A percentile compares a stretch with the other conserved stretches of the same genome.
Conservation (phyloP, 2,888 invertebrate genomes). For the Gnatocerus cornutus region DNA sequence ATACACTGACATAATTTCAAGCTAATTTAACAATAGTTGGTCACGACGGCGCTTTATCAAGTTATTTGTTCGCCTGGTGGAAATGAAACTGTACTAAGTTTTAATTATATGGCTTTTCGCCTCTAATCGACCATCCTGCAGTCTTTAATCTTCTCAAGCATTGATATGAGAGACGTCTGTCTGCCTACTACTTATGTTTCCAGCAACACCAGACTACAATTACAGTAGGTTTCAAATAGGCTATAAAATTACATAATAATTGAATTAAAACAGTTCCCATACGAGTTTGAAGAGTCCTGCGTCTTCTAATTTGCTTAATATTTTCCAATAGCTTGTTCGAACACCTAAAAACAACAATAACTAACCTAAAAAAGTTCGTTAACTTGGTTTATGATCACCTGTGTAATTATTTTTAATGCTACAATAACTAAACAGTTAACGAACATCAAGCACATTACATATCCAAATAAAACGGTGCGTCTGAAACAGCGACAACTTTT, state of each 20-base stretch:
- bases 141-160: slow-evolving; percentile 22
- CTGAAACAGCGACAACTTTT: no score
- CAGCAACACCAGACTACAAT: slow-evolving; percentile 4
- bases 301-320: no score
- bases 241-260: slow-evolving; percentile 1
- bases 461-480: no score
- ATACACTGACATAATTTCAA: slow-evolving; percentile 34
- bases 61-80: slow-evolving; percentile 24
- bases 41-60: slow-evolving; percentile 19
- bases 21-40: slow-evolving; percentile 31
- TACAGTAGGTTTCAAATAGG: slow-evolving; percentile 1
- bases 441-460: no score
- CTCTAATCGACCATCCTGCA: slow-evolving; percentile 6
- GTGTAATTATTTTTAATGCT: no score
- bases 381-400: no score
- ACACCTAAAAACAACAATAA: no score
- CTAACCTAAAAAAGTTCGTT: no score
- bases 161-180: slow-evolving; percentile 3
- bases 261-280: neutral
- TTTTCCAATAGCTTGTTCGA: no score
- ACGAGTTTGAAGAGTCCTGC: no score
- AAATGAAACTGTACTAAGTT: slow-evolving; percentile 18
- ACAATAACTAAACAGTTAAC: no score
- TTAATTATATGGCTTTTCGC: slow-evolving; percentile 29
- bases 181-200: slow-evolving; percentile 2